A percentile compares a stretch with the other conserved stretches of the same genome.
These are phyloP conservation scores for Campylomormyrus numenius DNA, from an alignment of 2,113 vertebrate genomes.

Conservation along the genomic window DNA sequence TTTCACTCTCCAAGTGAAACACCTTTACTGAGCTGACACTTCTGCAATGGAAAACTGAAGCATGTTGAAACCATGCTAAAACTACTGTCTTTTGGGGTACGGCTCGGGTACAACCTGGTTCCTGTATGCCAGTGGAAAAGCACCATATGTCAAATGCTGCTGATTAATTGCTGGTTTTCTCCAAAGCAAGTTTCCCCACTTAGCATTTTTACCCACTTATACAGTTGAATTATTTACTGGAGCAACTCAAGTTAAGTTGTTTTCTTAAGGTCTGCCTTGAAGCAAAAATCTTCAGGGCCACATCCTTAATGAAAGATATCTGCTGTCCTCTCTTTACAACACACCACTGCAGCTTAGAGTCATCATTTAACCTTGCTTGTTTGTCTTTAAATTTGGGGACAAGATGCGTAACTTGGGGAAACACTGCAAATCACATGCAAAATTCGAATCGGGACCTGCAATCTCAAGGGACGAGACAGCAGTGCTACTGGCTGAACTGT, in stretches of 20 bases:
- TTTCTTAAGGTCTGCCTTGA: background rate
- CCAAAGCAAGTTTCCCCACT: background rate
- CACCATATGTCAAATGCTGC: background rate
- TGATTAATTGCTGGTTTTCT: background rate
- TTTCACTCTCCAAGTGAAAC: background rate
- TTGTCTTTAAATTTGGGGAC: background rate
- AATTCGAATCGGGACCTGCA: background rate
- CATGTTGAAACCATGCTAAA: background rate
- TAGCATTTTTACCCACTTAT: background rate
- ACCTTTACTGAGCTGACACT: background rate
- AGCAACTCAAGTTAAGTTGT: constrained; percentile 10
- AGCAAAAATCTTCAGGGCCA: background rate
- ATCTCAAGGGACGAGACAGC: background rate
- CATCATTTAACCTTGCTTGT: background rate
- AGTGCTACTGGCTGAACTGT: background rate
- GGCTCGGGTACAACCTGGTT: background rate
- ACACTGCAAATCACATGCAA: background rate
- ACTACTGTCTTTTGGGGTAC: background rate
- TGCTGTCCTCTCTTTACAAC: background rate
- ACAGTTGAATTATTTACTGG: constrained; percentile 23
- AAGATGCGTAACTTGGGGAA: background rate
- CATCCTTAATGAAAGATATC: background rate
- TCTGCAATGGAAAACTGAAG: background rate
- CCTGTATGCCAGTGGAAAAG: background rate
- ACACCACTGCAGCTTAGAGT: background rate